A percentile compares a stretch with the other conserved stretches of the same genome.
Evolutionary conservation across 2,797 vertebrate species (phyloP).

Genomic region (Huso huso): DNA sequence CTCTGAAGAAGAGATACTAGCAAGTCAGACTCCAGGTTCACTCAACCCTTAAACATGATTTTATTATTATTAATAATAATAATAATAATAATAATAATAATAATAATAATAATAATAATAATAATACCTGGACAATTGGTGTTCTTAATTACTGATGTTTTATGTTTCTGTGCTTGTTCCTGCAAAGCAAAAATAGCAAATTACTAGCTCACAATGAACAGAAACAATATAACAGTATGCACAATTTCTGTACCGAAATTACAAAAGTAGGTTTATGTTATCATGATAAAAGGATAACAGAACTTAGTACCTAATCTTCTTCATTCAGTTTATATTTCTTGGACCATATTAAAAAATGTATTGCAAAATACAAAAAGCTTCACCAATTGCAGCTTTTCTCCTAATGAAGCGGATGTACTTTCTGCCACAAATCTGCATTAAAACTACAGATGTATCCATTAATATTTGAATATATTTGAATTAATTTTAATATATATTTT

Average conservation of each 20-base stretch:
- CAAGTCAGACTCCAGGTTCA: background rate
- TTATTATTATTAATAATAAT: too few relatives aligned
- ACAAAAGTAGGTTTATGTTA: too few relatives aligned
- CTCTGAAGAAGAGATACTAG: conserved; percentile 49
- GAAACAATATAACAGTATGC: too few relatives aligned
- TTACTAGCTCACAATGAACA: background rate
- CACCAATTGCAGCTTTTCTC: background rate
- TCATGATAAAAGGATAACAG: too few relatives aligned
- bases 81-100: too few relatives aligned
- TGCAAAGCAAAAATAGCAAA: conserved; percentile 33
- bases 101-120: too few relatives aligned
- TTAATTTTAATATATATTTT: too few relatives aligned
- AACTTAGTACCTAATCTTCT: too few relatives aligned
- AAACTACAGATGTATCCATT: background rate
- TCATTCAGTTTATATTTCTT: too few relatives aligned
- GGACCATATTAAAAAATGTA: background rate
- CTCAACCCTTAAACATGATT: too few relatives aligned
- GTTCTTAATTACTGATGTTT: conserved; percentile 86
- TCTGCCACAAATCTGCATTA: background rate
- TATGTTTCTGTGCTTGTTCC: conserved; percentile 91
- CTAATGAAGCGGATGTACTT: too few relatives aligned
- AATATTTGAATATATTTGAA: background rate
- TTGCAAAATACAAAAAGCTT: background rate
- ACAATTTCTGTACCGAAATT: too few relatives aligned
- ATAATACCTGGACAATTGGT: conserved; percentile 82